These are phyloP conservation scores for Cryptotermes secundus DNA, from an alignment of 1,140 invertebrate genomes.

Conservation along the genomic window DNA sequence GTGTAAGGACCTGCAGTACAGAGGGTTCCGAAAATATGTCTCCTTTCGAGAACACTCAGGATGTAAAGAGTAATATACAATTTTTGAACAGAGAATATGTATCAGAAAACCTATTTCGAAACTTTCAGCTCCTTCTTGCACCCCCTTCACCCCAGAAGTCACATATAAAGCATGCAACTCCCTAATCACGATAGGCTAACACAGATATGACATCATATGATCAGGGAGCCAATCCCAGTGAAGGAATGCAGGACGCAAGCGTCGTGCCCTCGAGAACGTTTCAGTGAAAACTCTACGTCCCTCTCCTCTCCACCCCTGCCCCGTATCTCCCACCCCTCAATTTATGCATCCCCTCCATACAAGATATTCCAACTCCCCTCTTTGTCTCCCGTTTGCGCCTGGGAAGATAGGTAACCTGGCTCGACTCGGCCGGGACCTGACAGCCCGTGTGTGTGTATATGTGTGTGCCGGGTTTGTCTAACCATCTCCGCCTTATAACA, in stretches of 20 bases:
- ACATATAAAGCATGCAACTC: background rate
- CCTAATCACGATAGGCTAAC: background rate
- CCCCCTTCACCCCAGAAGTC: background rate
- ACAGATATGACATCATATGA: background rate
- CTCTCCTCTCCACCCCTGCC: background rate
- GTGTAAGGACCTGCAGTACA: background rate
- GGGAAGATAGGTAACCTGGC: constrained; percentile 24
- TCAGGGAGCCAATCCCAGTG: background rate
- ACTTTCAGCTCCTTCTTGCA: background rate
- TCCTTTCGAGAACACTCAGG: background rate
- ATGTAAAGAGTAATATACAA: background rate
- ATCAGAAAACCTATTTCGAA: background rate
- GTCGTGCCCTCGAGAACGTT: background rate
- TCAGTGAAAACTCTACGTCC: background rate
- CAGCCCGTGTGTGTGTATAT: background rate
- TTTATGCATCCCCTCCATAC: background rate
- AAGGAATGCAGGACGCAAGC: constrained; percentile 9
- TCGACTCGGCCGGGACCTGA: constrained; percentile 4
- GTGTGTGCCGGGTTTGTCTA: background rate
- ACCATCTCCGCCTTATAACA: background rate
- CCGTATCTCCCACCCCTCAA: background rate
- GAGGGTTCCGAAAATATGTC: background rate
- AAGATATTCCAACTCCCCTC: too few relatives aligned
- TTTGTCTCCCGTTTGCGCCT: background rate
- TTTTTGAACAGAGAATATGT: background rate